Evolutionary conservation across 2,113 vertebrate genomes (phyloP).

Genomic region (Prinia subflava): DNA sequence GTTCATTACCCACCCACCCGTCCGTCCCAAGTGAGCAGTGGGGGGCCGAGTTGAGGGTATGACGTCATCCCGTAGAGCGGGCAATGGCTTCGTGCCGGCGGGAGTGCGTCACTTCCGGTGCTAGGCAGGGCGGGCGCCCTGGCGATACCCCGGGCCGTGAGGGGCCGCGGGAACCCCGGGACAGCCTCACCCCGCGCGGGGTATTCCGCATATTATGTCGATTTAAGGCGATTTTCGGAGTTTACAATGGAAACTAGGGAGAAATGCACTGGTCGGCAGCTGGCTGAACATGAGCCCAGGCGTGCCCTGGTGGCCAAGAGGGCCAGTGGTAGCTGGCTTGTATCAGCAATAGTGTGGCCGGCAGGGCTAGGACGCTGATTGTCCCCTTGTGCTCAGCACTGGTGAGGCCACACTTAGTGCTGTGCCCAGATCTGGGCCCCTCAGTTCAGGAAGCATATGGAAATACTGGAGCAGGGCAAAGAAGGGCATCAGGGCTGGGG

Average conservation of each 20-base stretch:
- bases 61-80: not conserved
- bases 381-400: not conserved
- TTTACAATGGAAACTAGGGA: not conserved
- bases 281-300: not conserved
- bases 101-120: not conserved
- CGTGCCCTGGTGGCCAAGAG: not conserved
- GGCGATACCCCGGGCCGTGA: rapidly evolving
- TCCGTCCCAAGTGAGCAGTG: no score
- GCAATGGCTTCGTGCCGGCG: not conserved
- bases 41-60: not conserved
- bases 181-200: rapidly evolving
- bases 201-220: rapidly evolving
- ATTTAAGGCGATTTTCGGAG: rapidly evolving
- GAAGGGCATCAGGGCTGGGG: not conserved
- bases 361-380: not conserved
- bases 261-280: not conserved
- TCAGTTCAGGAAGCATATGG: not conserved
- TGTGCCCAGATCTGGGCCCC: not conserved
- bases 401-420: not conserved
- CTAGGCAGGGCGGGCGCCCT: rapidly evolving
- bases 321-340: not conserved
- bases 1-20: not conserved
- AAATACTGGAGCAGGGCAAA: not conserved
- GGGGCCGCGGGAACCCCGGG: rapidly evolving
- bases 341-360: not conserved